Percentiles rank a stretch among this genome's conserved stretches.
Conservation (phyloP, 1,140 invertebrate species). For the Pseudachorutes palmiensis region DNA sequence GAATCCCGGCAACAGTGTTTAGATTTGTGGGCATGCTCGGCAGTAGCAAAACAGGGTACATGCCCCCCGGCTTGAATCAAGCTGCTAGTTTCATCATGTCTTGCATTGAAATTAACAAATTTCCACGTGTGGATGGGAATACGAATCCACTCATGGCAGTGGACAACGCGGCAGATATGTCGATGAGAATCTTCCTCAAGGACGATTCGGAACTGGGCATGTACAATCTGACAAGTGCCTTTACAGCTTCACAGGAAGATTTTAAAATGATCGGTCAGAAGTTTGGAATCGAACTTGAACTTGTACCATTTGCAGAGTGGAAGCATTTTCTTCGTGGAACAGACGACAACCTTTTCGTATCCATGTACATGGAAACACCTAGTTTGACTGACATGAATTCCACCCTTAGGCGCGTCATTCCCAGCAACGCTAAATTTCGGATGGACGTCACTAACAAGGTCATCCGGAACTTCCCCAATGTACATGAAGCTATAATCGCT, state of each 20-base stretch:
- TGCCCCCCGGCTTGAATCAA: background rate
- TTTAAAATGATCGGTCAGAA: background rate
- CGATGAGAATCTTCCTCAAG: background rate
- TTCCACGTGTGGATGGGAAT: background rate
- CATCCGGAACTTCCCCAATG: no score
- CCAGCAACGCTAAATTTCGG: no score
- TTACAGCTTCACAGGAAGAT: background rate
- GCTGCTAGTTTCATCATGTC: background rate
- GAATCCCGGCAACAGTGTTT: constrained; percentile 7
- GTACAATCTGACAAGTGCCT: background rate
- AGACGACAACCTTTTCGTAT: background rate
- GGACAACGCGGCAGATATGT: background rate
- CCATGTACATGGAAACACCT: background rate
- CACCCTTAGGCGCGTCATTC: no score
- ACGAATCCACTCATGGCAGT: background rate
- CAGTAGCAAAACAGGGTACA: background rate
- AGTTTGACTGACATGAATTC: no score
- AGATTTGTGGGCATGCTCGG: background rate
- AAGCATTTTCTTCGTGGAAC: background rate
- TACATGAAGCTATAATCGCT: no score
- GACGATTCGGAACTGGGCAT: background rate
- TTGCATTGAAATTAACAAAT: background rate
- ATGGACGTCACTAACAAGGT: no score
- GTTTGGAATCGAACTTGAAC: background rate
- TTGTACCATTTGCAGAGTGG: constrained; percentile 7